A percentile compares a stretch with the other conserved stretches of the same genome.
phyloP scores from a whole-genome alignment of 2,113 vertebrate species.

The Tachysurus fulvidraco region DNA sequence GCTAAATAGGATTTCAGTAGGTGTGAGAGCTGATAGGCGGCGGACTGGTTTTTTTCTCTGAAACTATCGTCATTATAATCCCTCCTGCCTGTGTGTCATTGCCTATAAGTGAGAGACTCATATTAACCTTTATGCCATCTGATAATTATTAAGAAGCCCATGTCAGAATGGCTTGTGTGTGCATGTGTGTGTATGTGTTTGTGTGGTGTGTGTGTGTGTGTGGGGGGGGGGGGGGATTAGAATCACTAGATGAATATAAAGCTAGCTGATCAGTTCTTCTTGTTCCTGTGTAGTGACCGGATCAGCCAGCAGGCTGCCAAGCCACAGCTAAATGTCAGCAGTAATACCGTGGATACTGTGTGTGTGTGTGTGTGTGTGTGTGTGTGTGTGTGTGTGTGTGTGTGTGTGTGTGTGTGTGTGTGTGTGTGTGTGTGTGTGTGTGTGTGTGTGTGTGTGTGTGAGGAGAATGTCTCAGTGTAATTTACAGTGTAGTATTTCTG shows the following conservation, averaged over 20 bases:
- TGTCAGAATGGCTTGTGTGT: slow-evolving; percentile 56
- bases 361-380: background rate
- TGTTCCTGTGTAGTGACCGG: slow-evolving; percentile 5
- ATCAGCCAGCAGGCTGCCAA: background rate
- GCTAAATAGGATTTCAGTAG: slow-evolving; percentile 37
- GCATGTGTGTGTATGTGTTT: background rate
- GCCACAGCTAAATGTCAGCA: slow-evolving; percentile 6
- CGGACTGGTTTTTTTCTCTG: slow-evolving; percentile 60
- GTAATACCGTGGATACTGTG: background rate
- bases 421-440: slow-evolving; percentile 22
- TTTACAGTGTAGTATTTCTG: background rate
- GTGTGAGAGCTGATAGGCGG: slow-evolving; percentile 63
- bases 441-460: background rate
- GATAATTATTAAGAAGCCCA: slow-evolving; percentile 65
- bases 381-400: background rate
- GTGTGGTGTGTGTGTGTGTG: background rate
- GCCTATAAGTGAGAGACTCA: slow-evolving; percentile 63
- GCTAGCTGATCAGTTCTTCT: background rate
- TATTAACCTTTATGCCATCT: slow-evolving; percentile 73
- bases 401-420: background rate
- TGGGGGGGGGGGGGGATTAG: background rate
- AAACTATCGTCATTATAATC: slow-evolving; percentile 67
- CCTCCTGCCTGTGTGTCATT: slow-evolving; percentile 67
- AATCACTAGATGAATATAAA: background rate
- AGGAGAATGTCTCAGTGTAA: background rate